Conservation (phyloP, 2,113 vertebrate genomes). For the Myiopsitta monachus region DNA sequence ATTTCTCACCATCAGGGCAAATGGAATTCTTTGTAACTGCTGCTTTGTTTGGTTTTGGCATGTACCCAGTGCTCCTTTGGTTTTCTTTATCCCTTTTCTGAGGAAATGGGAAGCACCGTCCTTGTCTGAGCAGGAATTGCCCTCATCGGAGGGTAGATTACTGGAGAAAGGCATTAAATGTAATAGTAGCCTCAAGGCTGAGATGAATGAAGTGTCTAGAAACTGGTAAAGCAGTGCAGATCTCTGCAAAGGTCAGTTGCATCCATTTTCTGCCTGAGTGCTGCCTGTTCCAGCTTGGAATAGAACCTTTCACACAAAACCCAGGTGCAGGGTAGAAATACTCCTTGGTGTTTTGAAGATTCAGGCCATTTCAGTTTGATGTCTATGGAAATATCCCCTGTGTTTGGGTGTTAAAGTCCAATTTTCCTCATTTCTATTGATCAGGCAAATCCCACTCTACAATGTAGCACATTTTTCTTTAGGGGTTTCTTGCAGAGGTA, state of each 20-base stretch:
- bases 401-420: background rate
- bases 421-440: background rate
- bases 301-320: background rate
- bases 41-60: background rate
- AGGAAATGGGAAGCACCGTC: background rate
- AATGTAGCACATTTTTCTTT: accelerated
- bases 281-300: background rate
- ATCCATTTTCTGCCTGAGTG: background rate
- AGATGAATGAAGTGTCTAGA: background rate
- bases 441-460: accelerated
- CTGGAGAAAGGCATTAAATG: background rate
- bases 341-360: background rate
- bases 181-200: background rate
- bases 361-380: background rate
- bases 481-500: background rate
- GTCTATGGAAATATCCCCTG: background rate
- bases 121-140: background rate
- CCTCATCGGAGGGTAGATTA: background rate
- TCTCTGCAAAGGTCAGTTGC: background rate
- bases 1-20: background rate
- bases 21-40: background rate
- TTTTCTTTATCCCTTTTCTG: background rate
- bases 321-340: background rate
- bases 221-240: background rate
- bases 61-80: background rate